These are phyloP conservation scores for Pachypeltis micranthus DNA, from an alignment of 1,140 invertebrate genomes.

Conservation along the genomic window DNA sequence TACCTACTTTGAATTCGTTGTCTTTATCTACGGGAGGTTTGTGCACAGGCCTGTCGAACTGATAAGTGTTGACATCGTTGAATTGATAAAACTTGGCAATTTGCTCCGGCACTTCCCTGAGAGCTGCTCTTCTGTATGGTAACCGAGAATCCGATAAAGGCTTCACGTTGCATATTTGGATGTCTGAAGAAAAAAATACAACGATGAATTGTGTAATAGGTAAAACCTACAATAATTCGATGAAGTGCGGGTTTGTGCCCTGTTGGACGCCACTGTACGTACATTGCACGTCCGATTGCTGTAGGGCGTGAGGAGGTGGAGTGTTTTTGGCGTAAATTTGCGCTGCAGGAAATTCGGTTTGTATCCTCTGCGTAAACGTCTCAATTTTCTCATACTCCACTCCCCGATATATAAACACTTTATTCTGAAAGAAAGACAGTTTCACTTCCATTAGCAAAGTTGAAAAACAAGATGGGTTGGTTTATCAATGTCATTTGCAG, in stretches of 20 bases:
- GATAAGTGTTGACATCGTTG: slow-evolving; percentile 85
- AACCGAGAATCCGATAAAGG: slow-evolving; percentile 54
- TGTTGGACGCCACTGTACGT: no score
- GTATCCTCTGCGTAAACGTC: slow-evolving; percentile 84
- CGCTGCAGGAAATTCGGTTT: slow-evolving; percentile 84
- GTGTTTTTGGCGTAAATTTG: slow-evolving; percentile 85
- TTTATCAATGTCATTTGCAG: no score
- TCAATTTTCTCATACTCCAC: slow-evolving; percentile 90
- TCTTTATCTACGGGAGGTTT: slow-evolving; percentile 81
- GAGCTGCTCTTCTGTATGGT: slow-evolving; percentile 34
- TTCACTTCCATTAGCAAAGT: no score
- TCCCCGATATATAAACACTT: slow-evolving; percentile 91
- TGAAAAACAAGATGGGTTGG: no score
- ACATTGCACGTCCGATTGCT: slow-evolving; percentile 75
- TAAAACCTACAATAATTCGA: no score
- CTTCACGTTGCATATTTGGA: slow-evolving; percentile 91
- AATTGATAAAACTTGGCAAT: slow-evolving; percentile 79
- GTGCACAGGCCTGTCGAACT: slow-evolving; percentile 78
- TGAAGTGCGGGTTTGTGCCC: no score
- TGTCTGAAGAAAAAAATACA: slow-evolving; percentile 41
- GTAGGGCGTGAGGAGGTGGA: slow-evolving; percentile 73
- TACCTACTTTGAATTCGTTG: slow-evolving; percentile 81
- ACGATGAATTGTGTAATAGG: not conserved
- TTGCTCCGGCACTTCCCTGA: slow-evolving; percentile 61
- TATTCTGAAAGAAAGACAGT: slow-evolving; percentile 72